phyloP scores from a whole-genome alignment of 2,113 vertebrate genomes.

The Ceyx melanurus region DNA sequence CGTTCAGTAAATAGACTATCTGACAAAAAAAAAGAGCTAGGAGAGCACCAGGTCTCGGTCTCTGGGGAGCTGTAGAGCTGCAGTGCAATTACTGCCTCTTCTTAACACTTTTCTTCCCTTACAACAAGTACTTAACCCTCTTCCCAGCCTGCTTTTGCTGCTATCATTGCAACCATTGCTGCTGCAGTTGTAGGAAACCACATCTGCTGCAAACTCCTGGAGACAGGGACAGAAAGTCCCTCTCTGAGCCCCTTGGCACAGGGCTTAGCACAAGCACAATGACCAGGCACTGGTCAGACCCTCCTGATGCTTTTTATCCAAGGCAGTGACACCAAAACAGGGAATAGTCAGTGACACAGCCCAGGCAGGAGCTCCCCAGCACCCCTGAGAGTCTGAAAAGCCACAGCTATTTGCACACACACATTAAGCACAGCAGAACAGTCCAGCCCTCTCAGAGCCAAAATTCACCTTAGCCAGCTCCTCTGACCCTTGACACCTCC shows the following conservation, averaged over 20 bases:
- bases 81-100: neutral
- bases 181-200: neutral
- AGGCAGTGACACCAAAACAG: fast-evolving
- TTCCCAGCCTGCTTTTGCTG: neutral
- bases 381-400: neutral
- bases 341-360: neutral
- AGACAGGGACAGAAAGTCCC: neutral
- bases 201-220: neutral
- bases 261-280: fast-evolving
- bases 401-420: fast-evolving
- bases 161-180: neutral
- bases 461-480: neutral
- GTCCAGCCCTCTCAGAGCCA: neutral
- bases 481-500: neutral
- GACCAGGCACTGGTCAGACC: fast-evolving
- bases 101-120: neutral
- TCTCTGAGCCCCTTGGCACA: fast-evolving
- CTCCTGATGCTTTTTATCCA: neutral
- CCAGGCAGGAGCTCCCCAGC: neutral
- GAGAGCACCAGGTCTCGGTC: neutral
- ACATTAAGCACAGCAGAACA: neutral
- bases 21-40: neutral
- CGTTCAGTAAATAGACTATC: neutral
- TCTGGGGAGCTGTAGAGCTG: neutral
- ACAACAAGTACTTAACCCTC: neutral